Evolutionary conservation across 2,797 vertebrate species (phyloP).

Genomic region (Acipenser transmontanus): DNA sequence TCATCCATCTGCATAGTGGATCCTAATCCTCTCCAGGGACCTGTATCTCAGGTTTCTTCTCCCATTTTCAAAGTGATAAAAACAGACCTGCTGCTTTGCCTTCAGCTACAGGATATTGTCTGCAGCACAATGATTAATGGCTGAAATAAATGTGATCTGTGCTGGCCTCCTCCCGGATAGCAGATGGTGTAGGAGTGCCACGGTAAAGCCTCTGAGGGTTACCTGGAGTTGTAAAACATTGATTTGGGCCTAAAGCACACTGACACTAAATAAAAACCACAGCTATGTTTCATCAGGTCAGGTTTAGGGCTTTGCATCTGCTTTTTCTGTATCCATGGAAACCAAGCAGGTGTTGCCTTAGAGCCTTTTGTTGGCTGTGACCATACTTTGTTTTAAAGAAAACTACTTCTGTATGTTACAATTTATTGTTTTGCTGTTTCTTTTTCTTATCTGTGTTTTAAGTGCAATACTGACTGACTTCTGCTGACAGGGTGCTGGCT

Average conservation of each 20-base stretch:
- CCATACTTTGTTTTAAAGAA: too few species aligned
- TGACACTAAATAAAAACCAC: constrained; percentile 1
- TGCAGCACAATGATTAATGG: not conserved
- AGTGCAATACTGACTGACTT: too few species aligned
- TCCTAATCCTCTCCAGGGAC: not conserved
- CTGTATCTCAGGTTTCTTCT: constrained; percentile 9
- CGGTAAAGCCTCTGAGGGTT: not conserved
- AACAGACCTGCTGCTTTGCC: constrained; percentile 3
- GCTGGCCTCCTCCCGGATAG: not conserved
- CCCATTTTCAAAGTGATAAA: constrained; percentile 14
- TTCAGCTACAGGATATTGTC: constrained; percentile 6
- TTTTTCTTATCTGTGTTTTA: too few species aligned
- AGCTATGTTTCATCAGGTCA: not conserved
- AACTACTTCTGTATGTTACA: too few species aligned
- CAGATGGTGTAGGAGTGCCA: constrained; percentile 9
- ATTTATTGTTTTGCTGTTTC: too few species aligned
- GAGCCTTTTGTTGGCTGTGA: too few species aligned
- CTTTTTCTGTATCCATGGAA: too few species aligned
- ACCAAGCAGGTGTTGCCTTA: too few species aligned
- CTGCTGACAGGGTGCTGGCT: too few species aligned
- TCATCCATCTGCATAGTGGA: not conserved
- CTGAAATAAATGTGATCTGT: constrained; percentile 10
- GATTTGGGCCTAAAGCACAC: not conserved
- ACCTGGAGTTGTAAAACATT: not conserved
- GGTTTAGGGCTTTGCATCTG: not conserved